Base-by-base conservation (phyloP, 2,888 invertebrate species). In the Parelbella ahira region DNA sequence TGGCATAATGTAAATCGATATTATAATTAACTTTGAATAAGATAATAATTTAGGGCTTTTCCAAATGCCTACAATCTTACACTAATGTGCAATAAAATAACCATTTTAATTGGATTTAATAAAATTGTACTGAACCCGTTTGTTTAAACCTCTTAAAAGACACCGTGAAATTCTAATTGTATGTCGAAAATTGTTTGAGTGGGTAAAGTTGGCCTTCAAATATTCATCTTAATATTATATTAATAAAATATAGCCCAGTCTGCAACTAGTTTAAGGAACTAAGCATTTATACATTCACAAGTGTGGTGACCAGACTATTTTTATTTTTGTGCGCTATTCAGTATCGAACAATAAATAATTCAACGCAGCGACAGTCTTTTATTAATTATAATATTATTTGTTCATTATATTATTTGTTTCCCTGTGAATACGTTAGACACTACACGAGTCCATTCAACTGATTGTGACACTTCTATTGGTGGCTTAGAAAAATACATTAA, bases 211-310 rank as follows among this genome's bases (percentile, higher is more conserved):
- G 25, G 32, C 25, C 39, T 39, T 39, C 20, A 27, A 21, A 10
- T 10, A 33, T 9, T n/a, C 5, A 25, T 30, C 19, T 11, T 19
- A 39, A 25, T 21, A 23, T 32, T 32, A 36, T 12, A 20, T 21
- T 49, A 46, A 51, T 36, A 56, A 41, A 57, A 53, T 52, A 51
- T 60, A 60, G 64, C 65, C 64, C 60, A 65, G 60, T 68, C 64
- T 68, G 63, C 62, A 58, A 62, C 65, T 67, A 64, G 60, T 63
- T 59, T 57, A 63, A 63, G 56, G 62, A 68, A 61, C 56, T 72
- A 61, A 76, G 78, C 78, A 76, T 83, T 79, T 78, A 73, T 72
- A 70, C 54, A 61, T 68, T 77, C 72, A 77, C 68, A 58, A 63
- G 66, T 72, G 74, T 73, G 73, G 72, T 75, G 79, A 79, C 80